Evolutionary conservation across 2,113 vertebrate genomes (phyloP).

Genomic region (Nicator chloris): DNA sequence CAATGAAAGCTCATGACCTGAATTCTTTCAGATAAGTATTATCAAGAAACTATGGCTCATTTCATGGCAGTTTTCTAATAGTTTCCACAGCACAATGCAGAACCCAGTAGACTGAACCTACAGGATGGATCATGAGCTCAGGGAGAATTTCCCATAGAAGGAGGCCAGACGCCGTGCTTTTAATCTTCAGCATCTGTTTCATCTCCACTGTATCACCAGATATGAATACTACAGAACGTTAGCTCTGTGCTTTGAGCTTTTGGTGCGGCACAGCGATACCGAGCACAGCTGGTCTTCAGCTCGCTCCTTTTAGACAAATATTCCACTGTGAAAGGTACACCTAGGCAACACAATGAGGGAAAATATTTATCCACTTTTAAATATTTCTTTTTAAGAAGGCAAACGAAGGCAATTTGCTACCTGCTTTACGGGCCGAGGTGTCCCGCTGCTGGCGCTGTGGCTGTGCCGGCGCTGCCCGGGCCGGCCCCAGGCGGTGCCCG

Average conservation of each 20-base stretch:
- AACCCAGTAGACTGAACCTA: not conserved
- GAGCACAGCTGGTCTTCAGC: not conserved
- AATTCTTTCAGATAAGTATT: not conserved
- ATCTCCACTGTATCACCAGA: not conserved
- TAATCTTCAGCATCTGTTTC: not conserved
- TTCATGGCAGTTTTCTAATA: not conserved
- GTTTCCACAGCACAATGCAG: not conserved
- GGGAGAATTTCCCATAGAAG: not conserved
- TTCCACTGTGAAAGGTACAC: not conserved
- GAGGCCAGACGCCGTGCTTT: not conserved
- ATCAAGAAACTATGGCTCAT: not conserved
- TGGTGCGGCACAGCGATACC: fast-evolving
- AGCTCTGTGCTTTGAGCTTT: not conserved
- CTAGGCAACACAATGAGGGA: fast-evolving
- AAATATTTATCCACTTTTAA: not conserved
- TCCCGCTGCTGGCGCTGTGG: fast-evolving
- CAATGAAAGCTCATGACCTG: not conserved
- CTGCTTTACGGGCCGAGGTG: fast-evolving
- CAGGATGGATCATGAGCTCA: not conserved
- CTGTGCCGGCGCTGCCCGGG: not conserved
- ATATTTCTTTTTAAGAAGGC: not conserved
- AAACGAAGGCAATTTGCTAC: not conserved
- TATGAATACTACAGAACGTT: not conserved
- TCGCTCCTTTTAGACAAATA: not conserved
- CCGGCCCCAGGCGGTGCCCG: not conserved